These are phyloP conservation scores for Heteropelma amictum DNA, from an alignment of 2,888 invertebrate species.

Conservation along the genomic window DNA sequence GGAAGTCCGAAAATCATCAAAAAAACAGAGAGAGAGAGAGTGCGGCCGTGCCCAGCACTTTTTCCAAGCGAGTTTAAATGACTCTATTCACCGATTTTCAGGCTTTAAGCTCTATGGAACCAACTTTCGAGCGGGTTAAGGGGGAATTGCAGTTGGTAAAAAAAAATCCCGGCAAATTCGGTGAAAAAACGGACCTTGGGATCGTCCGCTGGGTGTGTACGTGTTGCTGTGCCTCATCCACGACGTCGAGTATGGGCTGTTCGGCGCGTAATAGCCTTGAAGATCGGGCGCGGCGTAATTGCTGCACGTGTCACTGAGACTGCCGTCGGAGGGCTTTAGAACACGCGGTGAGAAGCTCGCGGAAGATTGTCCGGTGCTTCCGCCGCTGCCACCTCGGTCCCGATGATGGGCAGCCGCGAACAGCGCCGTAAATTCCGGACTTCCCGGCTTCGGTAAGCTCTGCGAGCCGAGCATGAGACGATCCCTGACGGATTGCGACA, in stretches of 20 bases:
- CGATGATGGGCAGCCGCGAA: conserved; percentile 78
- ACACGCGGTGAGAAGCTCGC: conserved; percentile 74
- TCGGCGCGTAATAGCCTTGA: conserved; percentile 75
- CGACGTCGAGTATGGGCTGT: conserved; percentile 85
- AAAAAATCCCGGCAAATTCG: no score
- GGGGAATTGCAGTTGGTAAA: no score
- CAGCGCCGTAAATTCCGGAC: conserved; percentile 84
- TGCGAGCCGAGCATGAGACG: conserved; percentile 91
- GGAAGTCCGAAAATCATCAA: no score
- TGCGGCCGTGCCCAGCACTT: no score
- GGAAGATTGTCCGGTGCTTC: conserved; percentile 67
- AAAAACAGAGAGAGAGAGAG: no score
- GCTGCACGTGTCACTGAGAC: conserved; percentile 91
- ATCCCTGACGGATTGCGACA: conserved; percentile 92
- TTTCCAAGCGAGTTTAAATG: no score
- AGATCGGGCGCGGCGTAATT: conserved; percentile 83
- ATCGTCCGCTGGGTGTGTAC: conserved; percentile 76
- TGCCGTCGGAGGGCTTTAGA: conserved; percentile 83
- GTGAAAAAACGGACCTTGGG: conserved; percentile 65
- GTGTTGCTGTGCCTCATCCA: conserved; percentile 90
- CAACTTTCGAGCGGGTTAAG: no score
- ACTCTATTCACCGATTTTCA: no score
- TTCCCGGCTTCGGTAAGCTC: conserved; percentile 89
- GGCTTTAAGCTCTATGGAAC: no score
- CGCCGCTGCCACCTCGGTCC: conserved; percentile 68